Percentiles rank a stretch among this genome's conserved stretches.
Evolutionary conservation across 2,113 vertebrate genomes (phyloP).

Genomic region (Choloepus hoffmanni): DNA sequence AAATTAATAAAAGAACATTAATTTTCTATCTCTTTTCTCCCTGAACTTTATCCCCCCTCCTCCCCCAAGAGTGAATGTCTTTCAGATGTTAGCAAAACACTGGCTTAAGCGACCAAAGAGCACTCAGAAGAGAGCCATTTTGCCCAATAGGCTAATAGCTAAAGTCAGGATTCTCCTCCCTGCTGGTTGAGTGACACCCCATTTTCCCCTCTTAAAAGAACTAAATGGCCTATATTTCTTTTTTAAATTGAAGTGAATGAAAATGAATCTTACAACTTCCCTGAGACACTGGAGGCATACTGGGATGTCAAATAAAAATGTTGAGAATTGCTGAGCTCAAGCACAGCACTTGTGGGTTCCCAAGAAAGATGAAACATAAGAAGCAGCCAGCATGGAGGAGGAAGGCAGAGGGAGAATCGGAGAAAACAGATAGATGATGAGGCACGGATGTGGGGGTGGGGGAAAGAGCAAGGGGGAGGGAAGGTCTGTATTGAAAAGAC

Average conservation of each 20-base stretch:
- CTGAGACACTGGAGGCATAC: conserved; percentile 75
- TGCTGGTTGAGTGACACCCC: conserved; percentile 77
- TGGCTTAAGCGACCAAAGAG: conserved; percentile 28
- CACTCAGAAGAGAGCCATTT: conserved; percentile 62
- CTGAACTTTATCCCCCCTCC: background rate
- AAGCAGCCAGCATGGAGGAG: background rate
- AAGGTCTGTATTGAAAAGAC: background rate
- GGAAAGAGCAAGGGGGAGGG: background rate
- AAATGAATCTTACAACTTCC: conserved; percentile 79
- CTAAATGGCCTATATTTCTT: conserved; percentile 80
- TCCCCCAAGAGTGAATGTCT: background rate
- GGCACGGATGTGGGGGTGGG: background rate
- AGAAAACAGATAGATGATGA: background rate
- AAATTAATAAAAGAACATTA: conserved; percentile 47
- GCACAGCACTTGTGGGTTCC: conserved; percentile 7
- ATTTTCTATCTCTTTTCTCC: conserved; percentile 36
- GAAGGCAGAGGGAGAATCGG: background rate
- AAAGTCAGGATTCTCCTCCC: conserved; percentile 70
- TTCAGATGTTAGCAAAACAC: conserved; percentile 60
- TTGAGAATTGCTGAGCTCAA: conserved; percentile 64
- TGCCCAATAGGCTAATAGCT: conserved; percentile 70
- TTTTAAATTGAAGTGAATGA: conserved; percentile 82
- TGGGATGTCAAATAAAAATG: conserved; percentile 78
- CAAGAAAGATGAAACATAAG: conserved; percentile 52
- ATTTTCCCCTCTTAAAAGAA: conserved; percentile 72